Base-by-base conservation (phyloP, 2,797 vertebrate genomes). In the Euphonia xanthogaster region DNA sequence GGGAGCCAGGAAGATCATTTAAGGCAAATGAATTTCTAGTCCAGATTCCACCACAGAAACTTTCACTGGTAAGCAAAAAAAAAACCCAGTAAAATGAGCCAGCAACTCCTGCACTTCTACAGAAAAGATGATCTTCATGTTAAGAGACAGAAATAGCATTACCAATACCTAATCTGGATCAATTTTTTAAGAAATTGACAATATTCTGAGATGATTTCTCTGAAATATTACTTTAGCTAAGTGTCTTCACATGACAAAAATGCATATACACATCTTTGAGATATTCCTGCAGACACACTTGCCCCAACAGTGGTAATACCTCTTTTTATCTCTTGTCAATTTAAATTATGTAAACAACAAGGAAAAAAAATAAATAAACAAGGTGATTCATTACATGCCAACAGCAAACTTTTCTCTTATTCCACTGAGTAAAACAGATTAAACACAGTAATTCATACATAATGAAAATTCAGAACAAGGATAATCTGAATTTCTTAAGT, bases 21-120 rank as follows among this genome's bases (percentile, higher is more conserved):
- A 65, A 73, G 16, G 20, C 53, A 80, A 80, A 73, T 30, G 35
- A 2, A 4, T 58, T 83, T 83, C 73, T 77, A 27, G 44, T 39
- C 30, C 47, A 62, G 25, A 53, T 20, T 65, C 72, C 30, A 60
- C 22, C 12, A 44, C 23, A 47, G 14, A 72, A 65, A 40, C 19
- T 72, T 63, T 7, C 21, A 40, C 14, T 57, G 21, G 30, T 45
- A 4, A 83, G n/a, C 28, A 45, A 67, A 88, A 81, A 67, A 12
- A 0, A 15, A 40, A 40, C 2, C 3, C 40, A 76, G 25, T 17
- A 31, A 54, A 74, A 42, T 0, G 0, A 61, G 47, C 5, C 12
- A 51, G 35, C 19, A 88, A 6, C 15, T 48, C 42, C 55, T 73
- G 27, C 57, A 55, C 35, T 51, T 28, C 31, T 53, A 63, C 37